Conservation (phyloP, 2,888 invertebrate species). For the Melikaiella ostensackeni region DNA sequence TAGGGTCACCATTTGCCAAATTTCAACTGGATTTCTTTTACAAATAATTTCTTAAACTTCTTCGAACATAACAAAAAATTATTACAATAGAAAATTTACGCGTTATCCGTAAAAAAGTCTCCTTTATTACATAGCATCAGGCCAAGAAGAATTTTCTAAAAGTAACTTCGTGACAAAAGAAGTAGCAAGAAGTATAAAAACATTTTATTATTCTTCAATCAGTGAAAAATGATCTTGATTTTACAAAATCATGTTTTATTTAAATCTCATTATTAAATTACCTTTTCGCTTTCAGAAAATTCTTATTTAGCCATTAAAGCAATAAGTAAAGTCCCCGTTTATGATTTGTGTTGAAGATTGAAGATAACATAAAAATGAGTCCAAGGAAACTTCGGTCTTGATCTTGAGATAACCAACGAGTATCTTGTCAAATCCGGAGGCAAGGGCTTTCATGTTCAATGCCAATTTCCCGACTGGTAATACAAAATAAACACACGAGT, state of each 20-base stretch:
- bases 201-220: neutral
- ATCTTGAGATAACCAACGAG: constrained; percentile 9
- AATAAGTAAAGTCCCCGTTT: neutral
- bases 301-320: neutral
- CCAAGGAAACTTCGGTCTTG: constrained; percentile 14
- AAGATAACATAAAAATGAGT: constrained; percentile 15
- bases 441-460: constrained; percentile 14
- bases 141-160: neutral
- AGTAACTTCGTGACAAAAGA: no score
- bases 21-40: neutral
- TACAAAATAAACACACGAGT: constrained; percentile 2
- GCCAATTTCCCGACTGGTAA: neutral
- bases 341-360: neutral
- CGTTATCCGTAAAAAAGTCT: no score
- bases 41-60: neutral
- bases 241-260: no score
- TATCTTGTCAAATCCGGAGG: constrained; percentile 8
- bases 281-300: neutral
- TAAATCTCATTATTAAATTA: neutral
- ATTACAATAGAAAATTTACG: no score
- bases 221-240: no score
- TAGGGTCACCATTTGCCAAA: no score
- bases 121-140: no score
- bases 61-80: neutral
- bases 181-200: neutral